A percentile compares a stretch with the other conserved stretches of the same genome.
phyloP scores from a whole-genome alignment of 1,140 invertebrate genomes.

The Leptonema lineaticorne region DNA sequence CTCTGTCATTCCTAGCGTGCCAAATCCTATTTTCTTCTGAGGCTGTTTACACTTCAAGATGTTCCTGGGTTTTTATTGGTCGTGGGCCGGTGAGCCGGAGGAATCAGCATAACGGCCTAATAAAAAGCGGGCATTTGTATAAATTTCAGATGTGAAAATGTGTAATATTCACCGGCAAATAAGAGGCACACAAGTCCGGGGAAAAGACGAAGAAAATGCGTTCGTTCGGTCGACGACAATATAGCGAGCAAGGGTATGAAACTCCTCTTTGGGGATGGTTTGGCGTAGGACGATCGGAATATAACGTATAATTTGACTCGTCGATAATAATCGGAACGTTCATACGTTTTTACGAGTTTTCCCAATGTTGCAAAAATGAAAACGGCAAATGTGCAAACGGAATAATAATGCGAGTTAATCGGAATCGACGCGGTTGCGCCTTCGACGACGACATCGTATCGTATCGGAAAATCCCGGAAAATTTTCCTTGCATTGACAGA shows the following conservation, averaged over 20 bases:
- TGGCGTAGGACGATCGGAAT: background rate
- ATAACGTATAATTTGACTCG: conserved; percentile 15
- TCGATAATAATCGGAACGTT: conserved; percentile 9
- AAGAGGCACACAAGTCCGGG: too few relatives aligned
- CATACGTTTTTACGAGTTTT: conserved; percentile 4
- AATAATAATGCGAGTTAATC: conserved; percentile 14
- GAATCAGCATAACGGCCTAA: conserved; percentile 27
- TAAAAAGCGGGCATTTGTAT: conserved; percentile 32
- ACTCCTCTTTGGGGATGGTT: too few relatives aligned
- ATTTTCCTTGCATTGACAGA: too few relatives aligned
- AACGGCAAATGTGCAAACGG: background rate
- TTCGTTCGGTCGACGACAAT: background rate
- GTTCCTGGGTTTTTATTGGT: conserved; percentile 24
- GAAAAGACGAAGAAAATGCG: background rate
- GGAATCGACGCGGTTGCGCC: background rate
- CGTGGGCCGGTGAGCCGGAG: conserved; percentile 11
- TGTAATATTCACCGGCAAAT: conserved; percentile 14
- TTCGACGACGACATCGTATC: background rate
- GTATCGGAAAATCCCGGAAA: conserved; percentile 7
- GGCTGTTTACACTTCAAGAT: conserved; percentile 24
- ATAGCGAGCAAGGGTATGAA: too few relatives aligned
- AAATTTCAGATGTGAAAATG: conserved; percentile 25
- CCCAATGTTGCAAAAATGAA: background rate
- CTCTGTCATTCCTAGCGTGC: conserved; percentile 12
- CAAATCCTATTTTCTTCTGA: conserved; percentile 14